phyloP scores from a whole-genome alignment of 2,888 invertebrate species.

The Cephalotes varians region DNA sequence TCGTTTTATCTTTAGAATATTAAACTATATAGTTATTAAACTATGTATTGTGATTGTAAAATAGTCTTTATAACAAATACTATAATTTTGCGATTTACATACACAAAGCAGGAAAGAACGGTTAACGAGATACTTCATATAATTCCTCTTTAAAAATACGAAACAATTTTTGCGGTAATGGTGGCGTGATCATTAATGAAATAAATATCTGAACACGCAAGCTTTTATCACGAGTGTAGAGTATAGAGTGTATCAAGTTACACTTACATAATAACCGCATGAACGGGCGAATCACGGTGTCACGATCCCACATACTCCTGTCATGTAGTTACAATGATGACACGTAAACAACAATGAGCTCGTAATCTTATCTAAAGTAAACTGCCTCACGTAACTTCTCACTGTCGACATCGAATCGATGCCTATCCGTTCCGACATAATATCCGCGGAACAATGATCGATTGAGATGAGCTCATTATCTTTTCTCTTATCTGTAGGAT shows the following conservation, averaged over 20 bases:
- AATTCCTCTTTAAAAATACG: neutral
- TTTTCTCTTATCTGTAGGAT: neutral
- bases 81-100: neutral
- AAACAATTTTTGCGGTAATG: neutral
- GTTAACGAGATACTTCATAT: neutral
- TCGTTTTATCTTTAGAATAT: neutral
- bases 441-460: neutral
- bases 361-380: slow-evolving; percentile 48
- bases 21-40: too few species aligned
- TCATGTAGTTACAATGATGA: slow-evolving; percentile 34
- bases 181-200: neutral
- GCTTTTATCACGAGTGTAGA: slow-evolving; percentile 8
- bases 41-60: neutral
- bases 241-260: slow-evolving; percentile 25
- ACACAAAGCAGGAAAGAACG: neutral
- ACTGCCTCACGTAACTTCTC: slow-evolving; percentile 16
- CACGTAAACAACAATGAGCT: slow-evolving; percentile 24
- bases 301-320: slow-evolving; percentile 29
- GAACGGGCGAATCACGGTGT: slow-evolving; percentile 33
- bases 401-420: neutral
- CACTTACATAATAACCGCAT: slow-evolving; percentile 29
- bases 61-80: neutral
- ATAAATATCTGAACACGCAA: neutral
- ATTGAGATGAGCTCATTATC: neutral
- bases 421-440: neutral